Evolutionary conservation across 2,888 invertebrate genomes (phyloP).

Genomic region (Cyaniris semiargus): DNA sequence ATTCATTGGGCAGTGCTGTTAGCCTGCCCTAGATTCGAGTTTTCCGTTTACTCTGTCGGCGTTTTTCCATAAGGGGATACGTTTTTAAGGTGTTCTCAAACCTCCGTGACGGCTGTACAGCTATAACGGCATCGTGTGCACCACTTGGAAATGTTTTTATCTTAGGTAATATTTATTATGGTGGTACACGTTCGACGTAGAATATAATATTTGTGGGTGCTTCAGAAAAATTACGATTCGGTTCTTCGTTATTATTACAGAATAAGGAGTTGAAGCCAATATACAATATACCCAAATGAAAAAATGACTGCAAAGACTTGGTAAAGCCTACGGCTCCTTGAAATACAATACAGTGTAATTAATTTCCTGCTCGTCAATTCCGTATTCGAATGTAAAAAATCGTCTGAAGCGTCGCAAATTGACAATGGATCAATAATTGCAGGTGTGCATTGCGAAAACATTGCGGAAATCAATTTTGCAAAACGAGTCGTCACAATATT

Average conservation of each 20-base stretch:
- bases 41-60: conserved; percentile 12
- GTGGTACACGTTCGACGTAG: background rate
- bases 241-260: too few species aligned
- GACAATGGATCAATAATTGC: conserved; percentile 34
- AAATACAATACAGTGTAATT: conserved; percentile 24
- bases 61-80: conserved; percentile 16
- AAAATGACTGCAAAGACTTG: background rate
- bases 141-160: conserved; percentile 6
- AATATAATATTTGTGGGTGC: too few species aligned
- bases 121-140: conserved; percentile 19
- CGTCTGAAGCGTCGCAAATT: conserved; percentile 31
- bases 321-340: background rate
- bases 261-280: too few species aligned
- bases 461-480: conserved; percentile 27
- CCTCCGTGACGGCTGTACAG: conserved; percentile 19
- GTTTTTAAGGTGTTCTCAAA: conserved; percentile 21
- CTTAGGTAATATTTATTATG: background rate
- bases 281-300: background rate
- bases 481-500: background rate
- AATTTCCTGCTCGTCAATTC: conserved; percentile 26
- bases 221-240: too few species aligned
- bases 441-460: conserved; percentile 32
- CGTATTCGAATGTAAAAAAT: conserved; percentile 26
- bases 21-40: conserved; percentile 18
- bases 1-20: conserved; percentile 1